Evolutionary conservation across 2,113 vertebrate genomes (phyloP).

Genomic region (Falcunculus frontatus): DNA sequence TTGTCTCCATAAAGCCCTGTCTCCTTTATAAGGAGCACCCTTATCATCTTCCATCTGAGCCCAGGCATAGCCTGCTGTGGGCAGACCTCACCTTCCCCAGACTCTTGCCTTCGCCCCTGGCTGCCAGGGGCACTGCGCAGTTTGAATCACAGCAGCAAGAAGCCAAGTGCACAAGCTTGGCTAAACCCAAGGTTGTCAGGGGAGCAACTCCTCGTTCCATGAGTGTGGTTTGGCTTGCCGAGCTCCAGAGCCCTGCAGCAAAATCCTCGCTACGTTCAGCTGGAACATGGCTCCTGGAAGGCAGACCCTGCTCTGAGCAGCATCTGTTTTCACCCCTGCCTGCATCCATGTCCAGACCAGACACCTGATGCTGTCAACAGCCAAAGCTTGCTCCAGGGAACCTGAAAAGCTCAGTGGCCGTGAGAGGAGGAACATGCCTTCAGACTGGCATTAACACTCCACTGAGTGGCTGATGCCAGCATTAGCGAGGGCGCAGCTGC

Average conservation of each 20-base stretch:
- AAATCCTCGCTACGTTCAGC: background rate
- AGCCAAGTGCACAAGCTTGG: background rate
- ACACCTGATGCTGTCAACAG: constrained; percentile 16
- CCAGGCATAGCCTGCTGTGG: background rate
- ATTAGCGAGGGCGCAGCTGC: constrained; percentile 7
- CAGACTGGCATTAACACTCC: constrained; percentile 16
- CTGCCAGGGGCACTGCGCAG: background rate
- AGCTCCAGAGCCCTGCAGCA: background rate
- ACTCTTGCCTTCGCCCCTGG: background rate
- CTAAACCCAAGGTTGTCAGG: background rate
- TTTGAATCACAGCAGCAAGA: background rate
- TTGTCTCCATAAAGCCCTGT: background rate
- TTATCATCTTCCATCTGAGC: background rate
- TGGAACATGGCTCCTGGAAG: background rate
- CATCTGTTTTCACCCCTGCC: background rate
- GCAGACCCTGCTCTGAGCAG: background rate
- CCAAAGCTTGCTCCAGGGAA: constrained; percentile 25
- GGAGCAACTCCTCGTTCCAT: background rate
- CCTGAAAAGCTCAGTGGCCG: constrained; percentile 5
- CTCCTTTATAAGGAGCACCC: background rate
- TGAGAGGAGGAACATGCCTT: constrained; percentile 43
- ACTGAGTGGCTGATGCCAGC: background rate
- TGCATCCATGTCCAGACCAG: background rate
- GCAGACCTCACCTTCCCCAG: background rate
- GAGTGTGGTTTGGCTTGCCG: rapidly evolving